These are phyloP conservation scores for Papilio protenor DNA, from an alignment of 2,888 invertebrate genomes.

Conservation along the genomic window DNA sequence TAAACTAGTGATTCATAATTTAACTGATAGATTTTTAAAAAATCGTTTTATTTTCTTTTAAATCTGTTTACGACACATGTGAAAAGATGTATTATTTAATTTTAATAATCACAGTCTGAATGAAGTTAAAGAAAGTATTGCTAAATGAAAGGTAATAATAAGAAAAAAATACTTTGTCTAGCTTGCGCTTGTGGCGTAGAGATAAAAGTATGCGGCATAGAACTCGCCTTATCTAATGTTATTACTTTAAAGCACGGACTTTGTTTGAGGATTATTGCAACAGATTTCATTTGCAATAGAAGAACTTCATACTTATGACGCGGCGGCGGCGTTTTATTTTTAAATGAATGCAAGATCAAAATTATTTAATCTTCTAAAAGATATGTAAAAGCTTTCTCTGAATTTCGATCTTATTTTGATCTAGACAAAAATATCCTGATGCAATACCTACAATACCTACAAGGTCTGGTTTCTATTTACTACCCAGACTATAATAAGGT, in stretches of 20 bases:
- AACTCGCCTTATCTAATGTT: conserved; percentile 23
- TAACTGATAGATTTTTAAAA: not conserved
- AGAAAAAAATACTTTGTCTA: conserved; percentile 24
- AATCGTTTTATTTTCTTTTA: not conserved
- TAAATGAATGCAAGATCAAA: not conserved
- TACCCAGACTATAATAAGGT: not conserved
- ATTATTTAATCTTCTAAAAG: not conserved
- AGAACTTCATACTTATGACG: not conserved
- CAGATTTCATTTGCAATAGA: conserved; percentile 1
- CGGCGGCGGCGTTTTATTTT: not conserved
- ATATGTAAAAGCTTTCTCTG: no score
- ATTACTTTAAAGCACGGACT: conserved; percentile 17
- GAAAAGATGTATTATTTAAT: not conserved
- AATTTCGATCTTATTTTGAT: not conserved
- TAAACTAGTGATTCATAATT: not conserved
- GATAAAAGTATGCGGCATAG: conserved; percentile 32
- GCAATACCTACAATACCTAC: not conserved
- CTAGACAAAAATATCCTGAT: not conserved
- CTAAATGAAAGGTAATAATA: conserved; percentile 29
- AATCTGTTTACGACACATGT: not conserved
- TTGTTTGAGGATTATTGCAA: conserved; percentile 8
- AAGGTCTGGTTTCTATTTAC: not conserved
- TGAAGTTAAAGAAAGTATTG: conserved; percentile 8
- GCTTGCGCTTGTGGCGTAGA: conserved; percentile 13
- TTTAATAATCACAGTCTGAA: not conserved